Base-by-base conservation (phyloP, 2,888 invertebrate genomes). In the Rotaria socialis region DNA sequence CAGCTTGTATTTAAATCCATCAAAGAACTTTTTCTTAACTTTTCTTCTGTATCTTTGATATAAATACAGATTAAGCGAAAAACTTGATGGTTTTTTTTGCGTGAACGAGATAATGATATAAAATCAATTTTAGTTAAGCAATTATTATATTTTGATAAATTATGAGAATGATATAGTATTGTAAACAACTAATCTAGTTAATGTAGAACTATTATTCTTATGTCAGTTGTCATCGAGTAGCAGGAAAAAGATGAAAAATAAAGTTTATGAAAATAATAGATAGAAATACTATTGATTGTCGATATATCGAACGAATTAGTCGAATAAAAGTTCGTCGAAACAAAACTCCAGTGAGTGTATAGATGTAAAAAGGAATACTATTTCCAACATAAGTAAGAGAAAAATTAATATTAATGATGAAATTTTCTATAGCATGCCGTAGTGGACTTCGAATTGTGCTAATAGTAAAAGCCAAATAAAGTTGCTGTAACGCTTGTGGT, bases 361-460 rank as follows among this genome's bases (percentile, higher is more conserved):
- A 80, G 24, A 80, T 47, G 8, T 80, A 80, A 24, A 80, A 80
- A 24, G 80, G 24, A 47, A 22, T 80, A 10, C 24, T 24, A 43
- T 47, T 80, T 24, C 80, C 47, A n/a, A 80, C 14, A n/a, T 47
- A 80, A n/a, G 80, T 80, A 24, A 80, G n/a, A 19, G 80, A 80
- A 22, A 80, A 47, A n/a, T 47, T 4, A 43, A 80, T 11, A 43
- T 47, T 43, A 1, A 80, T 22, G 5, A 80, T 47, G 7, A 80
- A 80, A 80, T 80, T 80, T 80, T 80, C 80, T 4, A 80, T 47
- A n/a, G 80, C 47, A 10, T 5, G 11, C 8, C 43, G 47, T 6
- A 80, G 14, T n/a, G 43, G 43, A 80, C 47, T 47, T 80, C n/a
- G 24, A 4, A 10, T 4, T 80, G 19, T 24, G 0, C 47, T 1